These are phyloP conservation scores for Exaiptasia diaphana DNA, from an alignment of 64 coral and sea anemone species.

Conservation along the genomic window DNA sequence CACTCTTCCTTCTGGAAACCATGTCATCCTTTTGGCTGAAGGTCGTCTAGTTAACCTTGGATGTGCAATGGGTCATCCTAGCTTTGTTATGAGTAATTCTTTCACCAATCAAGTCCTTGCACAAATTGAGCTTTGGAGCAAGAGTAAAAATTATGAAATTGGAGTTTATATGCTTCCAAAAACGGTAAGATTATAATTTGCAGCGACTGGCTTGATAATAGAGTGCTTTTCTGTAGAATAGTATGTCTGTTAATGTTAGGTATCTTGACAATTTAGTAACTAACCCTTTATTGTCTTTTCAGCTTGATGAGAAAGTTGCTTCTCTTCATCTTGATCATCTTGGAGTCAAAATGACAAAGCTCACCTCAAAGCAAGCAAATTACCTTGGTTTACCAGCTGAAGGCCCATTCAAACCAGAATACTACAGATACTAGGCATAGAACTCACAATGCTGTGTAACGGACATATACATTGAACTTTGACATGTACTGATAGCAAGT, in stretches of 20 bases:
- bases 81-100: slow-evolving; percentile 98
- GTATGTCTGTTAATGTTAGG: background rate
- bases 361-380: slow-evolving; percentile 49
- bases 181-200: slow-evolving; percentile 31
- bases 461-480: too few relatives aligned
- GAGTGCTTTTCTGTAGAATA: background rate
- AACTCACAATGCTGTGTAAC: too few relatives aligned
- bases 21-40: slow-evolving; percentile 84
- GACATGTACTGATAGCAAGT: too few relatives aligned
- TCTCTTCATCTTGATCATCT: slow-evolving; percentile 88
- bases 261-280: background rate
- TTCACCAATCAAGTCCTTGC: slow-evolving; percentile 98
- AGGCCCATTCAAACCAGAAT: slow-evolving; percentile 91
- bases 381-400: slow-evolving; percentile 64
- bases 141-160: slow-evolving; percentile 63
- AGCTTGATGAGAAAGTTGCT: slow-evolving; percentile 99
- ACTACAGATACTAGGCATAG: slow-evolving; percentile 86
- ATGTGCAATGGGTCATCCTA: slow-evolving; percentile 99
- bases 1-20: slow-evolving; percentile 77
- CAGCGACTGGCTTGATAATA: background rate
- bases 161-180: slow-evolving; percentile 94
- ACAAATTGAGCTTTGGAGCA: slow-evolving; percentile 94
- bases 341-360: slow-evolving; percentile 83
- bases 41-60: slow-evolving; percentile 95
- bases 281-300: background rate